Conservation (phyloP, 2,797 vertebrate genomes). For the Podarcis lilfordi region DNA sequence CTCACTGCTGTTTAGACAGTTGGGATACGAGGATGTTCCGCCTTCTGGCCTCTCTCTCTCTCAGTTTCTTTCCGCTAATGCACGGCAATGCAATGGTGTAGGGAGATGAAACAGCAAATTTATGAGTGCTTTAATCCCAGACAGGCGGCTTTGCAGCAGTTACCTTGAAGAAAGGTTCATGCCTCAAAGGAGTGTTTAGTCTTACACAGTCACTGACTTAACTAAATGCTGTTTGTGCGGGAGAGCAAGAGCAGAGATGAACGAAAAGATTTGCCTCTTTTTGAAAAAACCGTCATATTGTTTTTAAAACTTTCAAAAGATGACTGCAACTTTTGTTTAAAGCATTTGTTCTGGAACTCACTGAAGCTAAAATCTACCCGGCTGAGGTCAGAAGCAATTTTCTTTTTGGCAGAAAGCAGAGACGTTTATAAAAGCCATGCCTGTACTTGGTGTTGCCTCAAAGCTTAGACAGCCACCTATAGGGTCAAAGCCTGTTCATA, state of each 20-base stretch:
- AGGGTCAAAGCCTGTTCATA: slow-evolving; percentile 91
- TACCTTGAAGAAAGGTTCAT: slow-evolving; percentile 86
- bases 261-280: slow-evolving; percentile 67
- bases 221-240: slow-evolving; percentile 66
- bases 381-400: slow-evolving; percentile 81
- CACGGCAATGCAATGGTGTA: slow-evolving; percentile 72
- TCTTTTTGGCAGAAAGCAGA: slow-evolving; percentile 75
- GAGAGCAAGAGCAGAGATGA: slow-evolving; percentile 75
- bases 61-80: slow-evolving; percentile 64
- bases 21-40: slow-evolving; percentile 68
- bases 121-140: slow-evolving; percentile 79
- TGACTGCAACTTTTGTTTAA: slow-evolving; percentile 80
- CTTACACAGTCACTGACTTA: slow-evolving; percentile 79
- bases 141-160: slow-evolving; percentile 74
- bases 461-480: slow-evolving; percentile 90
- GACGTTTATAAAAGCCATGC: slow-evolving; percentile 86
- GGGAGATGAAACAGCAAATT: slow-evolving; percentile 68
- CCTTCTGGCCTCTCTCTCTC: slow-evolving; percentile 45
- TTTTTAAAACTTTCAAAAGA: slow-evolving; percentile 59
- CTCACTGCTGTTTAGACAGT: slow-evolving; percentile 81
- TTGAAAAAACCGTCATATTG: slow-evolving; percentile 65
- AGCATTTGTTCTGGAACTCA: slow-evolving; percentile 75
- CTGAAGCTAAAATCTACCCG: slow-evolving; percentile 77
- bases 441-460: slow-evolving; percentile 94
- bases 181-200: slow-evolving; percentile 87